Percentiles rank a stretch among this genome's conserved stretches.
Evolutionary conservation across 2,888 invertebrate species (phyloP).

Genomic region (Dermolepida albohirtum): DNA sequence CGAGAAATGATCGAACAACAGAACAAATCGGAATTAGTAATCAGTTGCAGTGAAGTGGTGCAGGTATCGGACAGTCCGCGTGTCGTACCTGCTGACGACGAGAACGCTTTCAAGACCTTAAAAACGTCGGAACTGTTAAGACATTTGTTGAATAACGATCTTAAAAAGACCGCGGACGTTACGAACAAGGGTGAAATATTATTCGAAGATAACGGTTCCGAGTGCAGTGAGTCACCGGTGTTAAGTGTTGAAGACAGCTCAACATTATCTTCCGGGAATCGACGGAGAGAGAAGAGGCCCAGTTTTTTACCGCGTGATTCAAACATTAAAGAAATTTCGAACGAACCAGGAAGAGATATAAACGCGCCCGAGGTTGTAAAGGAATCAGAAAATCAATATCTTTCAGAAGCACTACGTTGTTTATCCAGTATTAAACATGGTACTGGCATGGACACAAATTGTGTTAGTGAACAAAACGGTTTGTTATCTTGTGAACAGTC

Average conservation of each 20-base stretch:
- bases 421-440: constrained; percentile 47
- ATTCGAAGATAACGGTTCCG: constrained; percentile 7
- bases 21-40: constrained; percentile 54
- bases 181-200: constrained; percentile 18
- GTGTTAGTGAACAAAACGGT: constrained; percentile 30
- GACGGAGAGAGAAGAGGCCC: constrained; percentile 42
- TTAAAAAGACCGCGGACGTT: constrained; percentile 3
- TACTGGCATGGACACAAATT: constrained; percentile 48
- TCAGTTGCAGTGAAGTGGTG: constrained; percentile 47
- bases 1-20: constrained; percentile 53
- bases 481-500: constrained; percentile 34
- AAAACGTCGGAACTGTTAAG: constrained; percentile 55
- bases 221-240: constrained; percentile 45
- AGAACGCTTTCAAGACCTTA: constrained; percentile 50
- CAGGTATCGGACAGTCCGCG: constrained; percentile 9
- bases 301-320: constrained; percentile 47
- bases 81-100: constrained; percentile 43
- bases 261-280: constrained; percentile 45
- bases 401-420: constrained; percentile 2
- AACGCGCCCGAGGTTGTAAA: constrained; percentile 4
- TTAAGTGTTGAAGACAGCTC: constrained; percentile 33
- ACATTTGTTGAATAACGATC: constrained; percentile 51
- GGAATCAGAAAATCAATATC: constrained; percentile 6
- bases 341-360: constrained; percentile 3
- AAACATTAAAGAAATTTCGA: constrained; percentile 11